phyloP scores from a whole-genome alignment of 2,113 vertebrate genomes.

The Apaloderma vittatum region DNA sequence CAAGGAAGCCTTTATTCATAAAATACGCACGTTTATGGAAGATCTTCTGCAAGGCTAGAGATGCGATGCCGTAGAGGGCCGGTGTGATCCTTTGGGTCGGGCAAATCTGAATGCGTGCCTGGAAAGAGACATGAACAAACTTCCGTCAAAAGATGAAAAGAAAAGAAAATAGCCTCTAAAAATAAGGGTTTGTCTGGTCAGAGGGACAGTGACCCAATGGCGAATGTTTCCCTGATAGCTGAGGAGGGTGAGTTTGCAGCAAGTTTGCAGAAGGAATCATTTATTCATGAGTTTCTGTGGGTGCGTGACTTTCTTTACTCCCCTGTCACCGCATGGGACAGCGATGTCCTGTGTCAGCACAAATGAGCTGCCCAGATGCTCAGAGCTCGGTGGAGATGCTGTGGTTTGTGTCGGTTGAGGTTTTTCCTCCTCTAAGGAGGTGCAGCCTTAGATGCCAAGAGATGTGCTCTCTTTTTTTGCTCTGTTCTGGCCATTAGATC shows the following conservation, averaged over 20 bases:
- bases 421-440: background rate
- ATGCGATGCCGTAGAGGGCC: background rate
- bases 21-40: background rate
- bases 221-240: background rate
- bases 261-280: background rate
- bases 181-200: background rate
- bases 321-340: background rate
- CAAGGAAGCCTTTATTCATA: background rate
- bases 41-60: background rate
- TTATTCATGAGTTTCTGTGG: background rate
- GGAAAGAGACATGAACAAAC: background rate
- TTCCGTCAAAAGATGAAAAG: too few relatives aligned
- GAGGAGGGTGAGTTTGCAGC: background rate
- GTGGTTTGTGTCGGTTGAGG: background rate
- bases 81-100: background rate
- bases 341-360: accelerated
- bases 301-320: background rate
- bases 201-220: background rate
- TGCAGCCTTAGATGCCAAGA: background rate
- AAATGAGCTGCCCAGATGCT: background rate
- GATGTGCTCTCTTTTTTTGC: background rate
- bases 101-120: background rate
- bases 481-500: background rate
- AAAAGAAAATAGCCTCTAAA: too few relatives aligned
- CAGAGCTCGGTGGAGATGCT: background rate